Base-by-base conservation (phyloP, 2,113 vertebrate genomes). In the Malurus melanocephalus region DNA sequence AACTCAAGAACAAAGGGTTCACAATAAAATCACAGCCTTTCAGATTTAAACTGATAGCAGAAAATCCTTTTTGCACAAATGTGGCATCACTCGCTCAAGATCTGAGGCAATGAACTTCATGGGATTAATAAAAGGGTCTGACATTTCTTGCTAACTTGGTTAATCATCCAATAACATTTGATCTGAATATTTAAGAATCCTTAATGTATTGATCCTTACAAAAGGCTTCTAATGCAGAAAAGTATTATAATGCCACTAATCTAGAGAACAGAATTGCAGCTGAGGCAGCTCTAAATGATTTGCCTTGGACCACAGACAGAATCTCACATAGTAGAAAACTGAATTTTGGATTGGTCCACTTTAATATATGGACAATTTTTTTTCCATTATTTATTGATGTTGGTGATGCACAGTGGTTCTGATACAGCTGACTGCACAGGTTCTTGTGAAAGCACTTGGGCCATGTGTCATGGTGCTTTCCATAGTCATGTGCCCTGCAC, bases 61-160 rank as follows among this genome's bases (percentile, higher is more conserved):
- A 62, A 92, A 89, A 78, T 85, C 26, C 23, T 87, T 93, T 90
- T 89, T 90, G 33, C 33, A 32, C 59, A 43, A 87, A 77, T 57
- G 9, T 90, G 80, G 22, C 69, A 45, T 65, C 59, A 30, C 27
- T 74, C 33, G 32, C 43, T 84, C 51, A 49, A 73, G 51, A 66
- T 89, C 35, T 69, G 46, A 85, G 62, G 64, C 28, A 80, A 20
- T 61, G 28, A 89, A 72, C 73, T 87, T 90, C 33, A 33, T 33
- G 40, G 64, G 33, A 53, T 88, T 91, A 91, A 88, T 92, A 62
- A 83, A 88, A 76, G 16, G 19, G 14, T 73, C 56, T 89, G 69
- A 74, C 45, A 64, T 93, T 88, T 90, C 77, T 88, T 33, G 4
- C 64, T 85, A 43, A 56, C 38, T 80, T 82, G 60, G 35, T 38